A percentile compares a stretch with the other conserved stretches of the same genome.
phyloP scores from a whole-genome alignment of 2,113 vertebrate genomes.

The Tenebrosternarchus preto region DNA sequence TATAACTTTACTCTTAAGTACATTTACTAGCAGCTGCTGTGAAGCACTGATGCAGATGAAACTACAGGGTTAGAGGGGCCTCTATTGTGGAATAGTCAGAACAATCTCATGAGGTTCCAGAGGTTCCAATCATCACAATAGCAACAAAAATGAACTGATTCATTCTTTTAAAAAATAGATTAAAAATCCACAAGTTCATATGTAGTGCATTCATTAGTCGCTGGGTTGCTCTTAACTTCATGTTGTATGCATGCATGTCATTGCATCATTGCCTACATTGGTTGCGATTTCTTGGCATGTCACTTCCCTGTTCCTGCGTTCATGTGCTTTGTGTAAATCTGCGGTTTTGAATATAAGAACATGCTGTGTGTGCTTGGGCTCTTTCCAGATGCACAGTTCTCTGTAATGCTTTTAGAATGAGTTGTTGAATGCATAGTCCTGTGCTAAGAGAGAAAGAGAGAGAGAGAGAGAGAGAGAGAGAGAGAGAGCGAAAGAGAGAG shows the following conservation, averaged over 20 bases:
- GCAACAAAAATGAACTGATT: no score
- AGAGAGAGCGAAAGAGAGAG: no score
- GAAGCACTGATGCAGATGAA: background rate
- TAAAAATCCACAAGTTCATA: slow-evolving; percentile 36
- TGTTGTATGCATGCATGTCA: background rate
- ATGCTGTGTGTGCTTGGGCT: background rate
- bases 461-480: background rate
- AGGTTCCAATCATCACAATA: no score
- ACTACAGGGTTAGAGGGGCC: no score
- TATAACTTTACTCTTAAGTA: background rate
- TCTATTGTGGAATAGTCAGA: background rate
- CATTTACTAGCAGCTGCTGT: background rate
- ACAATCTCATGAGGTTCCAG: background rate
- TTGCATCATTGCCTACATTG: background rate
- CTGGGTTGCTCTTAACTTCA: background rate
- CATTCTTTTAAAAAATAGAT: no score
- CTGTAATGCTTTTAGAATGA: background rate
- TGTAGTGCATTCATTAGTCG: background rate
- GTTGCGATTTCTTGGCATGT: background rate
- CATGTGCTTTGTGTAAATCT: background rate
- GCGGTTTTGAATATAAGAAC: background rate
- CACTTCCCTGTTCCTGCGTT: background rate
- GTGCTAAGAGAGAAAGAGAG: background rate
- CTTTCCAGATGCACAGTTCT: background rate
- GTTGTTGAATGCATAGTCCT: background rate